Base-by-base conservation (phyloP, 1,140 invertebrate genomes). In the Lepidostoma basale region DNA sequence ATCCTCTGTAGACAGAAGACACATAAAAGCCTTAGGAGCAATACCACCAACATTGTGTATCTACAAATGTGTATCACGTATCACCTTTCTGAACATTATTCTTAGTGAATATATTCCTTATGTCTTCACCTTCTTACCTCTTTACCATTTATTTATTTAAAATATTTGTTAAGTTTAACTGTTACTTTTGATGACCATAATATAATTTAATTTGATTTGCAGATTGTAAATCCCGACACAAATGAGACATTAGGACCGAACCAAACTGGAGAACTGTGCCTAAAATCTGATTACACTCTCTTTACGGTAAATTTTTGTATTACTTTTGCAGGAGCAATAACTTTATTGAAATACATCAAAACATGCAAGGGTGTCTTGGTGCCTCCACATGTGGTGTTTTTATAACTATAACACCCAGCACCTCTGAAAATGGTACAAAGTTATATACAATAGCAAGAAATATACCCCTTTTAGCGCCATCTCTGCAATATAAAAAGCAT, bases 231-330 rank as follows among this genome's bases (percentile, higher is more conserved):
- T 69, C 18, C 54, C 4, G 73, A 81, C 20, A 80, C 76, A 10
- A 75, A 75, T n/a, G 63, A 75, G 49, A 25, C 73, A 25, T 59
- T 83, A 8, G 78, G 76, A 6, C 69, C 76, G 0, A 74, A 75
- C 25, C 14, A 76, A 60, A 33, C 40, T 33, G 81, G 81, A 12
- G 81, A 83, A 71, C 49, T 83, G 2, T 75, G 69, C 26, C 9
- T 80, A 8, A 74, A 75, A 65, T 73, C 75, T 14, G 20, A 47
- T n/a, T 52, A 62, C 5, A 59, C 28, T 1, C 28, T 68, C 1
- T 70, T 69, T 54, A 47, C 40, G 54, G 68, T 72, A 36, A 66
- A 18, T 47, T n/a, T n/a, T n/a, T n/a, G n/a, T n/a, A n/a, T n/a
- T n/a, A n/a, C n/a, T n/a, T n/a, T n/a, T n/a, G n/a, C n/a, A n/a